Evolutionary conservation across 2,113 vertebrate genomes (phyloP).

Genomic region (Tinamus guttatus): DNA sequence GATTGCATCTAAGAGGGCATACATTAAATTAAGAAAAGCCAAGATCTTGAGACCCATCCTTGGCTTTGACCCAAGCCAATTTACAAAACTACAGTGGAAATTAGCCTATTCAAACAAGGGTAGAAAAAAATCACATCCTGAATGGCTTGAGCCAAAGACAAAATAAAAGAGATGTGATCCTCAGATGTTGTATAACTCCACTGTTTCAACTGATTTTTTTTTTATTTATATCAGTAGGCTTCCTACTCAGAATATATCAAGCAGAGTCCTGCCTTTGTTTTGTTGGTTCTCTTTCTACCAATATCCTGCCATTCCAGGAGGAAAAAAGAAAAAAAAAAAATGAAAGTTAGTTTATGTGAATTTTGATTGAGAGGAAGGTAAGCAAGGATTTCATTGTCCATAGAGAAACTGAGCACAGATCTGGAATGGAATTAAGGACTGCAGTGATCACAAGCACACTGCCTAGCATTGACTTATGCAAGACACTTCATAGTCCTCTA

Average conservation of each 20-base stretch:
- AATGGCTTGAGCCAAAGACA: neutral
- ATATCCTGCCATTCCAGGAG: neutral
- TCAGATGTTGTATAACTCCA: neutral
- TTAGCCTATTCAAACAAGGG: neutral
- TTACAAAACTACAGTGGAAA: neutral
- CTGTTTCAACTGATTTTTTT: neutral
- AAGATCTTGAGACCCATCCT: neutral
- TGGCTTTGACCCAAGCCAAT: neutral
- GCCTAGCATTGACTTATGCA: neutral
- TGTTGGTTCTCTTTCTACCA: neutral
- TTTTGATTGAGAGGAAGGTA: neutral
- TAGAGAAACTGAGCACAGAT: neutral
- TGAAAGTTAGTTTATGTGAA: neutral
- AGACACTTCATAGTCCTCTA: neutral
- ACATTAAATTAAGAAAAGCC: neutral
- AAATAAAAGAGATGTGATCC: neutral
- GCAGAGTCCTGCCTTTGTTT: neutral
- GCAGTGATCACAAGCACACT: neutral
- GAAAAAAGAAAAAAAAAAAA: neutral
- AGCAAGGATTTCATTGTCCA: neutral
- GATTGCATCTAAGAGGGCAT: slow-evolving; percentile 14
- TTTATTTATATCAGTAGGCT: neutral
- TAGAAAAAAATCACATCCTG: slow-evolving; percentile 1
- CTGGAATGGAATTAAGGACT: neutral
- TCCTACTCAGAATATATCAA: neutral